Conservation (phyloP, 2,888 invertebrate genomes). For the Flexamia atlantica region DNA sequence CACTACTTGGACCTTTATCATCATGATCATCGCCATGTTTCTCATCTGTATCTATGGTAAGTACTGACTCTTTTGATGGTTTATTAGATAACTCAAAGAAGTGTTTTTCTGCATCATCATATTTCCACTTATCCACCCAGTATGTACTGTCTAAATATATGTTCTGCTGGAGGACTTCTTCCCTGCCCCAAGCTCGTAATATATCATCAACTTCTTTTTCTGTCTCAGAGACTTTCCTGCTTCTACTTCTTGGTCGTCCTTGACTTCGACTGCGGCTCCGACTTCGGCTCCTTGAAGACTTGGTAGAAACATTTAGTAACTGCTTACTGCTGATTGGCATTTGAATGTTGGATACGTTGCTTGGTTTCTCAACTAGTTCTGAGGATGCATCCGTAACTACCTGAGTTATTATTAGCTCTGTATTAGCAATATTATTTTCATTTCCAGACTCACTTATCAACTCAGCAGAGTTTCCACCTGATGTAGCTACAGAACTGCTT, state of each 20-base stretch:
- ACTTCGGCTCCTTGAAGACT: conserved; percentile 7
- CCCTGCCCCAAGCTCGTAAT: conserved; percentile 49
- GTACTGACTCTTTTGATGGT: background rate
- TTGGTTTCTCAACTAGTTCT: background rate
- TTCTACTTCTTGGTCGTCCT: conserved; percentile 38
- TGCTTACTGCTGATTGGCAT: background rate
- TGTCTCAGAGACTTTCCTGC: conserved; percentile 44
- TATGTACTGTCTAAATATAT: conserved; percentile 55
- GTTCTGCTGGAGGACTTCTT: conserved; percentile 57
- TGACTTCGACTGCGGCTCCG: conserved; percentile 40
- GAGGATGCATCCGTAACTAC: background rate
- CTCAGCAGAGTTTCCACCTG: background rate
- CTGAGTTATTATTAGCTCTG: background rate
- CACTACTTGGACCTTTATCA: conserved; percentile 64
- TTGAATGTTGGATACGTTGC: background rate
- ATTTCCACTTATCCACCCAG: conserved; percentile 67
- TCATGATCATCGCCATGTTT: conserved; percentile 64
- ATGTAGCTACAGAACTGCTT: background rate
- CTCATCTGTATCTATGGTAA: background rate
- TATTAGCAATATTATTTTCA: background rate
- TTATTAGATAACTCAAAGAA: conserved; percentile 46
- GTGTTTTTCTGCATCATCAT: conserved; percentile 65
- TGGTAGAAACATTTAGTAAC: background rate
- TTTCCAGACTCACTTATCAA: background rate
- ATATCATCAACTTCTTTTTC: conserved; percentile 60